phyloP scores from a whole-genome alignment of 2,888 invertebrate species.

The Agonopterix subpropinquella region DNA sequence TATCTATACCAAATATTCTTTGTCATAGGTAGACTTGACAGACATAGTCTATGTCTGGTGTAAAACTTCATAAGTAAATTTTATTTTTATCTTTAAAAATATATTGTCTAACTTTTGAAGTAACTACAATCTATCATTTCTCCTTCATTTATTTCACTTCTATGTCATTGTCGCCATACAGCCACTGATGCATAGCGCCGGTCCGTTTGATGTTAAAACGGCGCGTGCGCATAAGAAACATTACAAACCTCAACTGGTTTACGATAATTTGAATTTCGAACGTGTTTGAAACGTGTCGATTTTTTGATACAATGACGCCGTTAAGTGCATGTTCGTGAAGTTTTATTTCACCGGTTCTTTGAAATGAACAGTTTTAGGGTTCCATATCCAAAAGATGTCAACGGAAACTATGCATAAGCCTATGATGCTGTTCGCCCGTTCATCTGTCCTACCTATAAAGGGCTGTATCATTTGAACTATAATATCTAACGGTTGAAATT shows the following conservation, averaged over 20 bases:
- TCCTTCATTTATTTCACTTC: constrained; percentile 22
- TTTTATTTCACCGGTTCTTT: background rate
- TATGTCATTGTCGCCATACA: constrained; percentile 28
- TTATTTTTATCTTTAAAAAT: no score
- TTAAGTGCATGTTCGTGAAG: constrained; percentile 1
- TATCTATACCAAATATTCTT: no score
- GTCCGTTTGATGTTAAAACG: constrained; percentile 28
- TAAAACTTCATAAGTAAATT: no score
- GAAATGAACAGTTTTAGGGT: background rate
- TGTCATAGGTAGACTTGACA: no score
- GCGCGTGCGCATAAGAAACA: constrained; percentile 59
- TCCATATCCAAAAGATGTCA: no score
- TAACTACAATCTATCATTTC: constrained; percentile 4
- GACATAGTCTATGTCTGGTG: no score
- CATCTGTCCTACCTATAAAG: no score
- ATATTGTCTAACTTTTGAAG: background rate
- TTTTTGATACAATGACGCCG: constrained; percentile 4
- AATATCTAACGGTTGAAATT: no score
- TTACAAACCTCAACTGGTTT: constrained; percentile 30
- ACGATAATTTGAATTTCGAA: constrained; percentile 38
- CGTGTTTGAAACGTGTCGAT: constrained; percentile 7
- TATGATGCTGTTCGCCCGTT: no score
- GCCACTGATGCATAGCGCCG: constrained; percentile 34
- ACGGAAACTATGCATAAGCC: no score
- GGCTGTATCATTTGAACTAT: no score